These are phyloP conservation scores for Epizoanthus scotinus DNA, from an alignment of 92 coral and sea anemone genomes.

Conservation along the genomic window DNA sequence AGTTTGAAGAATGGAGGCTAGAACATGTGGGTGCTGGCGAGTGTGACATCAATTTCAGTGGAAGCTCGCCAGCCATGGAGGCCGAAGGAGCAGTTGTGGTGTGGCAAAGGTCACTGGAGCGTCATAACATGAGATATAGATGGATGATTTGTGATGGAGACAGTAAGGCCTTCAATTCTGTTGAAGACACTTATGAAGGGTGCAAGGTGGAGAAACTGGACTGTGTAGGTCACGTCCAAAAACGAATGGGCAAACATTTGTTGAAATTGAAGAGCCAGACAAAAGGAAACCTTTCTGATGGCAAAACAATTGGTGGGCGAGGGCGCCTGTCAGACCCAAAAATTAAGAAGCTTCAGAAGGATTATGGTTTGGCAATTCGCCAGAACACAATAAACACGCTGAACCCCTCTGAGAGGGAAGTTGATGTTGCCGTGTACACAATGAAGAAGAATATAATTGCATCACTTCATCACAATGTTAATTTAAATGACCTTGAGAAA, in stretches of 20 bases:
- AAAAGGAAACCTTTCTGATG: constrained; percentile 50
- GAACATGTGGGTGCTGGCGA: constrained; percentile 42
- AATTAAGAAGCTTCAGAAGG: constrained; percentile 45
- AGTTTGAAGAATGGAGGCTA: constrained; percentile 29
- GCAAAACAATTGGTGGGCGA: constrained; percentile 50
- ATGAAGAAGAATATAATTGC: constrained; percentile 54
- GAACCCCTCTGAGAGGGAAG: constrained; percentile 50
- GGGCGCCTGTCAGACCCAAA: constrained; percentile 44
- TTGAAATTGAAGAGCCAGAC: constrained; percentile 33
- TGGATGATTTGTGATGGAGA: constrained; percentile 60
- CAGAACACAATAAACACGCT: constrained; percentile 37
- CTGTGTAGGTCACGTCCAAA: constrained; percentile 61
- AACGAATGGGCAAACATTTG: constrained; percentile 56
- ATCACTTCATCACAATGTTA: constrained; percentile 37
- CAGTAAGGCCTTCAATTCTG: constrained; percentile 48
- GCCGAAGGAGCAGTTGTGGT: constrained; percentile 44
- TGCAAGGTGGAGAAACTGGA: constrained; percentile 45
- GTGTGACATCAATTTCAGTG: constrained; percentile 45
- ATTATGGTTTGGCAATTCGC: constrained; percentile 53
- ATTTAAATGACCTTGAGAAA: no score
- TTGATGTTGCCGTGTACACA: constrained; percentile 47
- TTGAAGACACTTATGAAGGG: constrained; percentile 31
- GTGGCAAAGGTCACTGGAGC: constrained; percentile 43
- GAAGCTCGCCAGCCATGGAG: constrained; percentile 61
- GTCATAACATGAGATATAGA: constrained; percentile 45